Base-by-base conservation (phyloP, 1,140 invertebrate genomes). In the Bombus confusus region DNA sequence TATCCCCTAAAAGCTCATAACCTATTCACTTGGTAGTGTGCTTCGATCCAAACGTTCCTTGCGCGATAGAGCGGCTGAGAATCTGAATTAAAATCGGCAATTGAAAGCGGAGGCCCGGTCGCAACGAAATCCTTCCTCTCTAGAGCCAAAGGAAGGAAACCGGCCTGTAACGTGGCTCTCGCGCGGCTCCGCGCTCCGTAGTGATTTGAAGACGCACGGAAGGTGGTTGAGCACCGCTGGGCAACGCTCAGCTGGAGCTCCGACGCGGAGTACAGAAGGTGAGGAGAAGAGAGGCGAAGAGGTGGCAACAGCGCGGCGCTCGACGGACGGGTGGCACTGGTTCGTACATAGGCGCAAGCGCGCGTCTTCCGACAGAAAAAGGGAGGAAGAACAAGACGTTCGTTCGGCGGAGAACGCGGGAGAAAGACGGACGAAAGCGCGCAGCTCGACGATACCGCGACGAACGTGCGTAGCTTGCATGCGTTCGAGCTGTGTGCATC, bases 301-400 rank as follows among this genome's bases (percentile, higher is more conserved):
- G 91, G 92, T 88, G 93, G 93, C 94, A 94, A 94, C 93, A 94
- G 92, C 93, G 93, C 92, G 79, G 78, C 80, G 86, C 86, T 88
- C 91, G 89, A 89, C 88, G 88, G 74, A 91, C 91, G 91, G 89
- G 88, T 92, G 91, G 91, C 92, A 91, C 87, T 87, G 86, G 84
- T 91, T 92, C 82, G 81, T 64, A 34, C 86, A 83, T 66, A 77
- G 64, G 77, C 85, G 88, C 85, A 87, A 89, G 85, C 77, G 88
- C 81, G 59, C 77, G 83, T 73, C 57, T 81, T 82, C 73, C 83
- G 85, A 85, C 43, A 57, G 77, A 43, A 73, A 77, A 79, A 73
- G 64, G 83, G 68, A 85, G 68, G 22, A 62, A 71, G 71, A 80
- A 59, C 59, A 76, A 89, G 71, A 64, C 66, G 74, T 31, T 37